Evolutionary conservation across 2,888 invertebrate species (phyloP).

Genomic region (Agelastica alni): DNA sequence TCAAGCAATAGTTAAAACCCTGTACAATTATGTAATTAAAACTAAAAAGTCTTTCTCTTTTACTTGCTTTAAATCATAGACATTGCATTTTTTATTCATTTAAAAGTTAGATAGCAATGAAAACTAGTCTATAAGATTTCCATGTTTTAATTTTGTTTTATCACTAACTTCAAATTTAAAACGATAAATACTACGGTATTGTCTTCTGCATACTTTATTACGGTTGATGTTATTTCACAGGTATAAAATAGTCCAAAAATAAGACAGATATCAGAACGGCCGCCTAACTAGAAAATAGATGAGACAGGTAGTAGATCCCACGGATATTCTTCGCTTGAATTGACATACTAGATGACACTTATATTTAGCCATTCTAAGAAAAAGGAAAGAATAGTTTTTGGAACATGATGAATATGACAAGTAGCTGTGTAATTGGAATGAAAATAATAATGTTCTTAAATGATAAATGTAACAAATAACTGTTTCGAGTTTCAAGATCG

Average conservation of each 20-base stretch:
- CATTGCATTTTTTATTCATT: too few species aligned
- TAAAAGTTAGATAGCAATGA: too few species aligned
- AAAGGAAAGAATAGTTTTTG: conserved; percentile 11
- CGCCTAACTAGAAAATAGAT: conserved; percentile 11
- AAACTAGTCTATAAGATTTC: too few species aligned
- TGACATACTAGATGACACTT: conserved; percentile 15
- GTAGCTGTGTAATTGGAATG: conserved; percentile 15
- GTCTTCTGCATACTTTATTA: too few species aligned
- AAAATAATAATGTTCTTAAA: conserved; percentile 12
- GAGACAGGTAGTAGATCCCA: conserved; percentile 16
- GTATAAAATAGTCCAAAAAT: background rate
- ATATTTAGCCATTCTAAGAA: conserved; percentile 11
- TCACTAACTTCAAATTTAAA: too few species aligned
- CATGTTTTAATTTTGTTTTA: too few species aligned
- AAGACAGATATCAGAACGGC: conserved; percentile 12
- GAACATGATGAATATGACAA: conserved; percentile 24
- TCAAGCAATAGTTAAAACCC: too few species aligned
- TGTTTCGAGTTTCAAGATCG: background rate
- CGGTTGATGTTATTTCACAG: conserved; percentile 2
- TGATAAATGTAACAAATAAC: conserved; percentile 8
- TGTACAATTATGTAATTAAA: too few species aligned
- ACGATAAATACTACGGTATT: too few species aligned
- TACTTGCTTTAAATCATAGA: too few species aligned
- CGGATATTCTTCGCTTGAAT: conserved; percentile 16
- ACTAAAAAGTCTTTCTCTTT: too few species aligned